Percentiles rank a stretch among this genome's conserved stretches.
Conservation (phyloP, 2,888 invertebrate genomes). For the Sisyra nigra region DNA sequence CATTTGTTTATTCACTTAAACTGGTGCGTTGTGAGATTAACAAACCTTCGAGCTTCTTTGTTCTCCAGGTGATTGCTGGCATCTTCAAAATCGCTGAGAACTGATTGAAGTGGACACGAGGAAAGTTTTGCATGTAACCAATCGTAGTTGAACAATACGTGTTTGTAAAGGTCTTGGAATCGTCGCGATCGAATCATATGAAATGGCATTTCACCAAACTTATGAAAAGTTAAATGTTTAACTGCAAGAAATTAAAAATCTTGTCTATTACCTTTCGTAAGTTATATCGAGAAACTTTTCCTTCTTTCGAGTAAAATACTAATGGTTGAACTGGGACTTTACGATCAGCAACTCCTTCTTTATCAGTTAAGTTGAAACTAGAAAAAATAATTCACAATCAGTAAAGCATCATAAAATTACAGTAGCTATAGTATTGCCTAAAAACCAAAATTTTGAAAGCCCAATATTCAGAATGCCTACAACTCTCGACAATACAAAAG, state of each 20-base stretch:
- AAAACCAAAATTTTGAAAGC: too few relatives aligned
- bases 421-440: too few relatives aligned
- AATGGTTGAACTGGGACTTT: conserved; percentile 92
- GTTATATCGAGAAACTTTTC: conserved; percentile 79
- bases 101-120: conserved; percentile 88
- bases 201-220: conserved; percentile 91
- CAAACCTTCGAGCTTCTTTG: conserved; percentile 56
- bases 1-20: neutral
- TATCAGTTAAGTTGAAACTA: conserved; percentile 66
- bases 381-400: conserved; percentile 8
- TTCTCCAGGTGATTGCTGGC: conserved; percentile 66
- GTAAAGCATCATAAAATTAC: too few relatives aligned
- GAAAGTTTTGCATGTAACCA: conserved; percentile 94
- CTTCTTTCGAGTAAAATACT: conserved; percentile 81
- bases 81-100: conserved; percentile 92
- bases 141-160: conserved; percentile 92
- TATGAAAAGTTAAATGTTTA: conserved; percentile 14
- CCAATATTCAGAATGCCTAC: too few relatives aligned
- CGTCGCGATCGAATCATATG: conserved; percentile 85
- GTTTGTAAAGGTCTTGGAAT: conserved; percentile 75
- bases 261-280: conserved; percentile 58
- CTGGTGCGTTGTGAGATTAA: neutral
- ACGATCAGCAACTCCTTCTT: conserved; percentile 77
- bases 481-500: too few relatives aligned
- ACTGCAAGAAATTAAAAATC: conserved; percentile 4